These are phyloP conservation scores for Silurus glanis DNA, from an alignment of 2,113 vertebrate species.

Conservation along the genomic window DNA sequence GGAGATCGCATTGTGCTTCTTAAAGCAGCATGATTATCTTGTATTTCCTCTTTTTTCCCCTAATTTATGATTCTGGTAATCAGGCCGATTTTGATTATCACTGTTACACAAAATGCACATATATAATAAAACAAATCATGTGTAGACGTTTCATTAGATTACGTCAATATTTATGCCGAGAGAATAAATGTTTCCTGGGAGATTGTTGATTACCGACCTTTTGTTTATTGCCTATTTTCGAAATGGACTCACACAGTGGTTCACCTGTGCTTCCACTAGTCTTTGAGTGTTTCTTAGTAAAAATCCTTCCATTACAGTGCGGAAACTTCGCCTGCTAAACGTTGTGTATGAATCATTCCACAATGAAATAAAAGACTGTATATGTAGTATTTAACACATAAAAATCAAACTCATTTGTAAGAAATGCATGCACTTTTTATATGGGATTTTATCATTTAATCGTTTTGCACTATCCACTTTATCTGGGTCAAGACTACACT, in stretches of 20 bases:
- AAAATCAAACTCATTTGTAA: neutral
- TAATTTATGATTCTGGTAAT: neutral
- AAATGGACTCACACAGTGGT: neutral
- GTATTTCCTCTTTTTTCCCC: conserved; percentile 39
- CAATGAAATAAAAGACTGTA: too few relatives aligned
- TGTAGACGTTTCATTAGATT: neutral
- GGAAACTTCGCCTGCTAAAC: neutral
- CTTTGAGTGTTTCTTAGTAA: neutral
- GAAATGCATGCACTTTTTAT: neutral
- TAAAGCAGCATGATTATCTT: conserved; percentile 44
- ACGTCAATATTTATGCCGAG: neutral
- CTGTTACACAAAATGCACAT: neutral
- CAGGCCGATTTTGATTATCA: neutral
- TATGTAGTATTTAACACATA: too few relatives aligned
- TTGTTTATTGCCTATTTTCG: neutral
- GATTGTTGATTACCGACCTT: neutral
- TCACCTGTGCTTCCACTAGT: neutral
- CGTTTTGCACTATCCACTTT: neutral
- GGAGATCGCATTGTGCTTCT: conserved; percentile 46
- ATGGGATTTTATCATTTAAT: neutral
- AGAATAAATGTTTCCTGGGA: neutral
- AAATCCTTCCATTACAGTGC: neutral
- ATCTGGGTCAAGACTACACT: neutral
- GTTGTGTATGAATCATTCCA: too few relatives aligned
- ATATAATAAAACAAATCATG: neutral